These are phyloP conservation scores for Pipistrellus nathusii DNA, from an alignment of 2,797 vertebrate species.

Conservation along the genomic window DNA sequence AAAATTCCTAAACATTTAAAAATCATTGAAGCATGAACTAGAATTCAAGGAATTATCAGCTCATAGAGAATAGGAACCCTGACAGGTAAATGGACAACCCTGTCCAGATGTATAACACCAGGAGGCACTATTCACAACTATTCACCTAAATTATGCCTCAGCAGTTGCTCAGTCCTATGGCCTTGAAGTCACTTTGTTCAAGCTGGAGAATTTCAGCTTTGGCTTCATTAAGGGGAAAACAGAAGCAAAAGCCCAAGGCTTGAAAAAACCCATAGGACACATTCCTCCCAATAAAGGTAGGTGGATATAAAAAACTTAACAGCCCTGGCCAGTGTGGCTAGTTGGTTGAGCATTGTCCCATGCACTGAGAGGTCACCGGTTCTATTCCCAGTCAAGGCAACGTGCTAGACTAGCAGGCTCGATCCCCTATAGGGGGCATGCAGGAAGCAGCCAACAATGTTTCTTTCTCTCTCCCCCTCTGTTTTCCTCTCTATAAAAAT, in stretches of 20 bases:
- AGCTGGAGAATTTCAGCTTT: conserved; percentile 5
- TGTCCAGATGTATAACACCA: neutral
- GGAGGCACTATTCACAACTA: neutral
- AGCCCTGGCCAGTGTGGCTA: neutral
- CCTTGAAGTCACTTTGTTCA: conserved; percentile 1
- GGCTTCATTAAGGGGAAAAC: neutral
- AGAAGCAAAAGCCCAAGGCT: neutral
- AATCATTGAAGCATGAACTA: neutral
- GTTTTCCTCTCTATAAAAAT: neutral
- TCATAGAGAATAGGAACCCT: neutral
- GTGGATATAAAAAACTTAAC: neutral
- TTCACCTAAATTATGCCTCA: neutral
- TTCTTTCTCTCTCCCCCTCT: neutral
- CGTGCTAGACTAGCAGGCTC: neutral
- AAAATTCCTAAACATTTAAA: conserved; percentile 10
- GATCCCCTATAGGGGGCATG: neutral
- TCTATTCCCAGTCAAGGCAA: neutral
- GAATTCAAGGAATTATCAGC: neutral
- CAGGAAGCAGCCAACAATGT: neutral
- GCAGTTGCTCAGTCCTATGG: neutral
- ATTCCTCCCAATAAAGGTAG: neutral
- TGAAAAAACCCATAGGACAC: neutral
- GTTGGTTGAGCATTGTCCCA: neutral
- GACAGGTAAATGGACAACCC: neutral
- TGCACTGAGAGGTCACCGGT: neutral